These are phyloP conservation scores for Varecia variegata DNA, from an alignment of 2,797 vertebrate genomes.

Conservation along the genomic window DNA sequence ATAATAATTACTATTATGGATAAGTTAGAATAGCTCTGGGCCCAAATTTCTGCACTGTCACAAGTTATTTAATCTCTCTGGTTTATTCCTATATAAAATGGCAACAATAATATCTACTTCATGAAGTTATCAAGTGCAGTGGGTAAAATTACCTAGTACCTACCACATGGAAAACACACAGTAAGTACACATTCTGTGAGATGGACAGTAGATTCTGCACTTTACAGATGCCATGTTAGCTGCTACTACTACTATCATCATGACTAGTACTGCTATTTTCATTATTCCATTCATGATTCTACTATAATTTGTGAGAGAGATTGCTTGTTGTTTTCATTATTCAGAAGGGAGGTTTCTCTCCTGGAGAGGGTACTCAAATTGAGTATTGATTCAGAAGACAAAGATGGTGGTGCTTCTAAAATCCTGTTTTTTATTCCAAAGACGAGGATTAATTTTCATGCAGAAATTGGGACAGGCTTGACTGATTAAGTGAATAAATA, in stretches of 20 bases:
- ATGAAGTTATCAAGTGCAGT: accelerated
- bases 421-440: neutral
- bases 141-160: neutral
- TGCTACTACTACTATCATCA: accelerated
- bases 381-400: neutral
- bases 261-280: accelerated
- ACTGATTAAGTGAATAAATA: neutral
- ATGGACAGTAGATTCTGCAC: neutral
- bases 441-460: neutral
- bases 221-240: accelerated
- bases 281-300: neutral
- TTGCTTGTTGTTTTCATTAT: neutral
- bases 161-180: accelerated
- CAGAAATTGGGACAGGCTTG: neutral
- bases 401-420: neutral
- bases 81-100: neutral
- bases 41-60: neutral
- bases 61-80: neutral
- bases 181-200: neutral
- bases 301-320: neutral
- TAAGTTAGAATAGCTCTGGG: neutral
- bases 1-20: neutral
- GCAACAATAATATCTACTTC: no score
- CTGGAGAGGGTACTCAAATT: neutral
- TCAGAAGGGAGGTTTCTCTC: neutral